Percentiles rank a stretch among this genome's conserved stretches.
These are phyloP conservation scores for Heliocidaris erythrogramma DNA, from an alignment of 35 echinoderm and acorn worm species.

Conservation along the genomic window DNA sequence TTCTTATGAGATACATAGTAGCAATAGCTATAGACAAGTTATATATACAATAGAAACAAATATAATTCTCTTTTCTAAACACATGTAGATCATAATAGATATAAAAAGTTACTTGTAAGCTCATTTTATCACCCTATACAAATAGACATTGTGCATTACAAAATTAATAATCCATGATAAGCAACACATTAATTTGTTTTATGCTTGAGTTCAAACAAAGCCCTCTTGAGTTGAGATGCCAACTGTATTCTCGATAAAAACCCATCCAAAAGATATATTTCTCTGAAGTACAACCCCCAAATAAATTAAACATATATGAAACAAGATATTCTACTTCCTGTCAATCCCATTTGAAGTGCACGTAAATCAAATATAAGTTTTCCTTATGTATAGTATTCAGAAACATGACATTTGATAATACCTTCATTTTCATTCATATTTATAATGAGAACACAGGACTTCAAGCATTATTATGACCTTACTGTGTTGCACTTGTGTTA, in stretches of 20 bases:
- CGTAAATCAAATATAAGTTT: too few species aligned
- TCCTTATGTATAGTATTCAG: too few species aligned
- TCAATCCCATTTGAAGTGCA: too few species aligned
- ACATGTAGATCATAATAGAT: background rate
- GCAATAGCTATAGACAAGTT: background rate
- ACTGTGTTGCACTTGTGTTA: background rate
- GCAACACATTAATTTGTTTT: background rate
- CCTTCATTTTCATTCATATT: background rate
- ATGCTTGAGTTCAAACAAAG: background rate
- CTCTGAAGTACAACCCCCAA: background rate
- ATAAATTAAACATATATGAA: background rate
- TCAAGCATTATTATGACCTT: background rate
- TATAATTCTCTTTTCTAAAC: background rate
- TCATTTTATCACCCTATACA: background rate
- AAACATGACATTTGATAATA: too few species aligned
- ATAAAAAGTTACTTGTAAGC: background rate
- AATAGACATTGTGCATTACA: background rate
- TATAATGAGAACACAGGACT: background rate
- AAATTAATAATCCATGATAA: background rate
- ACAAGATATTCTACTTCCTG: background rate
- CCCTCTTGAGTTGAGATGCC: background rate
- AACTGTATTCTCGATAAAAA: background rate
- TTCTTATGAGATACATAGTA: background rate
- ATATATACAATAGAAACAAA: background rate
- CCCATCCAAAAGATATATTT: background rate